Base-by-base conservation (phyloP, 1,140 invertebrate genomes). In the Oryzaephilus surinamensis region DNA sequence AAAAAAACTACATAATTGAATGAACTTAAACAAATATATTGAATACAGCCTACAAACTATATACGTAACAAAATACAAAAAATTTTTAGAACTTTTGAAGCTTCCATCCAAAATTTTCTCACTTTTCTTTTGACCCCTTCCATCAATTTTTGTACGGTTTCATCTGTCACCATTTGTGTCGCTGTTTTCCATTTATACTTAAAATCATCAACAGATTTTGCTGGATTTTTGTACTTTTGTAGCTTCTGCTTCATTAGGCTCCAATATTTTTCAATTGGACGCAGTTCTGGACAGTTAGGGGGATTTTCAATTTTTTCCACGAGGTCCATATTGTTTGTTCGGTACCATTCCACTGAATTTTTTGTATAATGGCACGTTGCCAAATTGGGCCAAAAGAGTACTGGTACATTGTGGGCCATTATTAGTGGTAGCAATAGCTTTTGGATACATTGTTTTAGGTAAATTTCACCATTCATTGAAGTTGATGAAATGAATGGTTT, bases 321-420 rank as follows among this genome's bases (percentile, higher is more conserved):
- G 5, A 28, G 4, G 4, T 28, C 4, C 27, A 28, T 14, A 6
- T 12, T 4, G n/a, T 28, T 28, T 4, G 4, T 28, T 28, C n/a
- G 4, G n/a, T 28, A 28, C n/a, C 27, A 28, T 6, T 28, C n/a
- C 27, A 28, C 4, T n/a, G 13, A 4, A 4, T 6, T 4, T 28
- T 28, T 28, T 4, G 27, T 12, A n/a, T 28, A 28, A 14, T 28
- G 27, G 27, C 13, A 28, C 4, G 27, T 28, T 4, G 27, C 27
- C n/a, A 28, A 28, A 14, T 28, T n/a, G n/a, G 27, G 27, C 27
- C 27, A 28, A 28, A 28, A 28, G 4, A 28, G n/a, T n/a, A 28
- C 27, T 28, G 27, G n/a, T 6, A 6, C 27, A 11, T 28, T n/a
- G 4, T 28, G 13, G 4, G n/a, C 4, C 4, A 4, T 12, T 28